Conservation (phyloP, 2,113 vertebrate genomes). For the Sinocyclocheilus grahami region DNA sequence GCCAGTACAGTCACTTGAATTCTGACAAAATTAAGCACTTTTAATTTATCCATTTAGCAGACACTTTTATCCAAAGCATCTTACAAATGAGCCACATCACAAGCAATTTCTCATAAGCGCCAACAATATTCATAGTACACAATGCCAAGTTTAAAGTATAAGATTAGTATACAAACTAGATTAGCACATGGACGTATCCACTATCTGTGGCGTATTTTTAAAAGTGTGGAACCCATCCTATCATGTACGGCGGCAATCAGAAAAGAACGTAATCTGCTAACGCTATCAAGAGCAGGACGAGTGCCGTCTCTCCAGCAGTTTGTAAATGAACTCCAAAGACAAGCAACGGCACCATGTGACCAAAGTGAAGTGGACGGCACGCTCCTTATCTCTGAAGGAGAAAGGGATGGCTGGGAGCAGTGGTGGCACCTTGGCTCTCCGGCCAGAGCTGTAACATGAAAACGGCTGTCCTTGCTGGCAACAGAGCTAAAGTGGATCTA, state of each 20-base stretch:
- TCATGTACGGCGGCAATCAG: constrained; percentile 62
- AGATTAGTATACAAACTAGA: too few relatives aligned
- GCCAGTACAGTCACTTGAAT: neutral
- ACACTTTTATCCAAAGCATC: neutral
- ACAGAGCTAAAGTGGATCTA: constrained; percentile 57
- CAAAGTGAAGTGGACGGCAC: constrained; percentile 70
- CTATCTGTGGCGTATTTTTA: constrained; percentile 58
- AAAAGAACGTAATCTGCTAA: constrained; percentile 67
- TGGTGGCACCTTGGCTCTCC: constrained; percentile 47
- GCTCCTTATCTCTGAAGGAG: constrained; percentile 67
- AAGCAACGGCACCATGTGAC: constrained; percentile 67
- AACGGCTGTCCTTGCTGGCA: constrained; percentile 35
- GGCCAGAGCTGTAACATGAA: constrained; percentile 48
- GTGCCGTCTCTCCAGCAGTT: constrained; percentile 61
- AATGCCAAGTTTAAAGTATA: constrained; percentile 9
- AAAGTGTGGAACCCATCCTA: constrained; percentile 55
- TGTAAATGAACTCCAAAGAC: constrained; percentile 71
- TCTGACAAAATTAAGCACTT: neutral
- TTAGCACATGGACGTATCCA: neutral
- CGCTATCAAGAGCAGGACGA: constrained; percentile 69
- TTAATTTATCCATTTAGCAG: neutral
- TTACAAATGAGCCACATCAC: neutral
- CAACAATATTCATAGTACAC: neutral
- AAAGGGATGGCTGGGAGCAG: constrained; percentile 63
- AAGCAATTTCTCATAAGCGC: neutral